Conservation (phyloP, 2,797 vertebrate genomes). For the Otus scops region DNA sequence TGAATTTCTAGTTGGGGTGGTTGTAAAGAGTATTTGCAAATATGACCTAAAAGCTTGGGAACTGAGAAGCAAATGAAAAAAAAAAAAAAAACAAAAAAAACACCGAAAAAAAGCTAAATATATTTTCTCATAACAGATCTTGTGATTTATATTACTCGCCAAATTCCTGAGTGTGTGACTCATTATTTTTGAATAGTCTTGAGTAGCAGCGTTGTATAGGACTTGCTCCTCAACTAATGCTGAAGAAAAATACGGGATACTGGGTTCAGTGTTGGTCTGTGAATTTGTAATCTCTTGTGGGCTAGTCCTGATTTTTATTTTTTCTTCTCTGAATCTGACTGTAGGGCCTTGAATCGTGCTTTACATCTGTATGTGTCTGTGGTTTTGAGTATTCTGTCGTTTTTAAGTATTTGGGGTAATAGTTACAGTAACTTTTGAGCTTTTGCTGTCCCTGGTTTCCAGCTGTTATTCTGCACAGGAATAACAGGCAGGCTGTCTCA, state of each 20-base stretch:
- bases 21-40: background rate
- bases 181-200: background rate
- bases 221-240: background rate
- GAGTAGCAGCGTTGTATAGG: background rate
- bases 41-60: background rate
- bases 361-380: background rate
- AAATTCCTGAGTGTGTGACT: background rate
- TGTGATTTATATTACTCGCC: background rate
- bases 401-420: background rate
- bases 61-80: background rate
- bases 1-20: background rate
- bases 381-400: background rate
- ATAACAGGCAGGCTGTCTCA: background rate
- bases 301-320: background rate
- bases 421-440: background rate
- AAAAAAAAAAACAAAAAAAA: too few relatives aligned
- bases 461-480: background rate
- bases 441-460: background rate
- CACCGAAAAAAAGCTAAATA: background rate
- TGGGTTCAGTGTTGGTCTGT: background rate
- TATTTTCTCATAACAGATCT: background rate
- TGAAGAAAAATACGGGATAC: fast-evolving
- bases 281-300: background rate
- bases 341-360: background rate
- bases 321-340: background rate